phyloP scores from a whole-genome alignment of 53 echinoderm and acorn worm genomes.

The Echinometra lucunter region DNA sequence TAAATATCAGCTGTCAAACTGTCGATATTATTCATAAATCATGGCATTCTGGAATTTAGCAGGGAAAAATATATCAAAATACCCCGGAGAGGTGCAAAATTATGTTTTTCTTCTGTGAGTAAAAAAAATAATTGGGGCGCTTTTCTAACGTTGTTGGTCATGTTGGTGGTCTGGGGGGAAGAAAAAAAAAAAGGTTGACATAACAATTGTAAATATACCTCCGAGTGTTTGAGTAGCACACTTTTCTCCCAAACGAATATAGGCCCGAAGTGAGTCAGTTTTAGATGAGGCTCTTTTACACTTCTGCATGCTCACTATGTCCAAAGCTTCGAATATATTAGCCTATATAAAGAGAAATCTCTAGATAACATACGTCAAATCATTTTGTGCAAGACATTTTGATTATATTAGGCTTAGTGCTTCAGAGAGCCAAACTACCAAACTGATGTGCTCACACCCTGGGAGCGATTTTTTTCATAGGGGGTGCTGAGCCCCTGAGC shows the following conservation, averaged over 20 bases:
- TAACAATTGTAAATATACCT: neutral
- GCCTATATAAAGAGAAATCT: neutral
- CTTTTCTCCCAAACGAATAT: neutral
- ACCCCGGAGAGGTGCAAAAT: neutral
- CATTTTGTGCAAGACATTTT: neutral
- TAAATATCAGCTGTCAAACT: conserved; percentile 22
- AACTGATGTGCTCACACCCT: neutral
- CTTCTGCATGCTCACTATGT: neutral
- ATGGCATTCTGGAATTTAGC: neutral
- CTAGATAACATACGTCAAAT: neutral
- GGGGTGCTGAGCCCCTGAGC: no score
- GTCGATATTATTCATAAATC: conserved; percentile 52
- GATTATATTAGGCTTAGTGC: neutral
- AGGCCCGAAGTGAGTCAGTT: neutral
- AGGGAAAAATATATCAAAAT: conserved; percentile 1
- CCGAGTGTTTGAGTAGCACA: conserved; percentile 45
- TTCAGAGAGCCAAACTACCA: neutral
- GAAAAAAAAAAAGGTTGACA: neutral
- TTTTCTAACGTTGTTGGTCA: no score
- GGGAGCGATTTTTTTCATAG: no score
- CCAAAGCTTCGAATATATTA: neutral
- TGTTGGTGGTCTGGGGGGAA: neutral
- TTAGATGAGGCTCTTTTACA: neutral
- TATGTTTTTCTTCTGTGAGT: neutral
- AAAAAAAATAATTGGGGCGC: neutral